A percentile compares a stretch with the other conserved stretches of the same genome.
Evolutionary conservation across 2,797 vertebrate species (phyloP).

Genomic region (Iguana delicatissima): DNA sequence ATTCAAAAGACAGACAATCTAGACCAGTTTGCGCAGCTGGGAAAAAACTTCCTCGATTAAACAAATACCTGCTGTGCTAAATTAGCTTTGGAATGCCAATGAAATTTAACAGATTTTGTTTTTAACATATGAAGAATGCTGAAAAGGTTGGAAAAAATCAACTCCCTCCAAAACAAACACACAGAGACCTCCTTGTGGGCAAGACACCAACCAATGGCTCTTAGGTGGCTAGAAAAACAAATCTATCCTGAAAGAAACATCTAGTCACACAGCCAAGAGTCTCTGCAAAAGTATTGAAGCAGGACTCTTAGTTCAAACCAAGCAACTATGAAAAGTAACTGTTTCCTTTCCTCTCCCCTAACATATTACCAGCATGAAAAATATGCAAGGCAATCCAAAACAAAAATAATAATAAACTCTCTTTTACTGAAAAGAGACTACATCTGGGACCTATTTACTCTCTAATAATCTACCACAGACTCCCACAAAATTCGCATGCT

Average conservation of each 20-base stretch:
- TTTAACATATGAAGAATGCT: background rate
- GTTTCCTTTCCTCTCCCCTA: background rate
- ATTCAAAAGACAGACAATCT: background rate
- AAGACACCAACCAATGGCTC: conserved; percentile 5
- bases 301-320: background rate
- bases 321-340: background rate
- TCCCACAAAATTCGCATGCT: background rate
- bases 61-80: background rate
- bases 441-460: background rate
- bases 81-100: conserved; percentile 4
- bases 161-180: background rate
- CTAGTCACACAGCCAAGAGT: background rate
- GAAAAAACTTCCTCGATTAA: background rate
- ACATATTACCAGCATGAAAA: background rate
- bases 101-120: background rate
- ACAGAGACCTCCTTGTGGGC: background rate
- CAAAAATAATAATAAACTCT: background rate
- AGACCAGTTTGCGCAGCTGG: background rate
- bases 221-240: background rate
- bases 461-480: background rate
- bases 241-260: background rate
- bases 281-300: background rate
- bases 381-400: background rate
- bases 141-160: background rate
- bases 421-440: background rate